Evolutionary conservation across 2,797 vertebrate genomes (phyloP), one percentile per base, ranked within the genome.

Genomic region (Amphiprion clarkii): DNA sequence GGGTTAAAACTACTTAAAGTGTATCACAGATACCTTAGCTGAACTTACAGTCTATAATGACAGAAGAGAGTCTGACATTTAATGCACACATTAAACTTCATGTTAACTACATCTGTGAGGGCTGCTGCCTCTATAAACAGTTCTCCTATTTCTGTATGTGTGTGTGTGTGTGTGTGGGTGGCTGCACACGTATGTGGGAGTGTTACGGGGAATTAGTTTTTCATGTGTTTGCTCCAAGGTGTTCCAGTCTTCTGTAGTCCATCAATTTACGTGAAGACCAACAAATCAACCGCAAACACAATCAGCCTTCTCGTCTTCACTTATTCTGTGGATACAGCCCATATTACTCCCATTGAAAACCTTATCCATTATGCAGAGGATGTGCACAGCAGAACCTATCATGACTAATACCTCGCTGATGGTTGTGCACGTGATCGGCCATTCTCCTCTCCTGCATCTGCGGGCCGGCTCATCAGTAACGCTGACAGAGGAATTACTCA

Each of bases 401-500:
- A 53, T 84, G 83, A 87, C 81, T 86, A 81, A 92, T 84, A 80
- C 74, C 74, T 82, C 13, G 9, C 69, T 63, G 74, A 79, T 57
- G 52, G 14, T 40, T 5, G 66, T 19, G 33, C 48, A 49, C 33
- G 4, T 5, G 46, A 54, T 68, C 48, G 31, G 44, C 49, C 42
- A 39, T 57, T 44, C 73, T 79, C 73, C 61, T 76, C 51, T 33
- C 46, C 57, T 48, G 67, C 55, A 25, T 74, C 74, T 55, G 80
- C 31, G 79, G 78, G 65, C 74, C 63, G 6, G 25, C 78, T 89
- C 89, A 89, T 89, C 86, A 74, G 78, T 91, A 89, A 88, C 70
- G 2, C 60, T 74, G 87, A 85, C 89, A 78, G 87, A 81, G 71
- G 81, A 84, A 92, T 93, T 87, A 90, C 76, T 92, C 91, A 90